Evolutionary conservation across 2,888 invertebrate genomes (phyloP), one percentile per base, ranked within the genome.

Genomic region (Lepidonotus clava): DNA sequence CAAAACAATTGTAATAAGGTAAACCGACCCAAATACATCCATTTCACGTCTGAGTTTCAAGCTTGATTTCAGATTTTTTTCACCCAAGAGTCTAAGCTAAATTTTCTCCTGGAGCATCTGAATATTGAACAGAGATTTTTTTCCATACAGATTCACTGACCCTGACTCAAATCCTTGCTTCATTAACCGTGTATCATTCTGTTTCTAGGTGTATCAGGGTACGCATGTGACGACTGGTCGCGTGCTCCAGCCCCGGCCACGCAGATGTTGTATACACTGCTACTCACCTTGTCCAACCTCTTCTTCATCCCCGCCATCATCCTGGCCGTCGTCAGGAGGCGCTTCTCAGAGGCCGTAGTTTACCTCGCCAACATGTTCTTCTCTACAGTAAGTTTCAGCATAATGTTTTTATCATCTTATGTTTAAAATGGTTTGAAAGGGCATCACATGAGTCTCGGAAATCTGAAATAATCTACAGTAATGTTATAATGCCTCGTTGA

Each of bases 341-440:
- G 96, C 93, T 97, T 96, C 94, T 96, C 97, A 0, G 98, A 98
- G 94, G 96, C 97, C 0, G 95, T 97, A 87, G 96, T 97, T 91
- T 98, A 98, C 92, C 95, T 96, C 36, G 96, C 96, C 89, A 97
- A 97, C 0, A 97, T 97, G 96, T 95, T 97, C 90, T 97, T 97
- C 92, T 98, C 98, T 0, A 96, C 97, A 0, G 92, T 90, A 84
- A 87, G 88, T 86, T 28, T 18, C 18, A n/a, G n/a, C n/a, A n/a
- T n/a, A n/a, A n/a, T n/a, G n/a, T 34, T n/a, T 84, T 4, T 18
- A 46, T 38, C 5, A 34, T 24, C 28, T 18, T 87, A 85, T 83
- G 32, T n/a, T n/a, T n/a, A n/a, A n/a, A n/a, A n/a, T n/a, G n/a
- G n/a, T n/a, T n/a, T n/a, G n/a, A n/a, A n/a, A n/a, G n/a, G n/a